Percentiles rank a stretch among this genome's conserved stretches.
phyloP scores from a whole-genome alignment of 2,888 invertebrate species.

The Latrodectus hesperus region DNA sequence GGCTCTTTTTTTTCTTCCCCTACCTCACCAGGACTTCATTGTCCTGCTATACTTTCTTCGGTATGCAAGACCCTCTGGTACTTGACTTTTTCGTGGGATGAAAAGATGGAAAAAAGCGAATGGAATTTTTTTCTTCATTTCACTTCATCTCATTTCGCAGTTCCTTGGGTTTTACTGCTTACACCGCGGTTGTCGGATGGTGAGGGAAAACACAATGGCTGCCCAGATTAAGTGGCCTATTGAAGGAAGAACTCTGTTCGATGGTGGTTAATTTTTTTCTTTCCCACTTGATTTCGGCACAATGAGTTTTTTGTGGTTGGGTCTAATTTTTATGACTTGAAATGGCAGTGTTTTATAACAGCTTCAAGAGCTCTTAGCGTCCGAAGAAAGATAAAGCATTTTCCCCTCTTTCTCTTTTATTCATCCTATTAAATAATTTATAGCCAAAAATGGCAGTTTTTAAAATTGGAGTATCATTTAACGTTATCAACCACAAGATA shows the following conservation, averaged over 20 bases:
- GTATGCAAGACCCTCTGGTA: constrained; percentile 26
- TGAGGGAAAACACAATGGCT: not conserved
- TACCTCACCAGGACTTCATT: not conserved
- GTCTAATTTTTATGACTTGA: not conserved
- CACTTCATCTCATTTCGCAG: not conserved
- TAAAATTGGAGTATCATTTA: too few relatives aligned
- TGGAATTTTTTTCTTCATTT: not conserved
- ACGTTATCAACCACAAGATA: too few relatives aligned
- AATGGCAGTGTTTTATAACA: constrained; percentile 1
- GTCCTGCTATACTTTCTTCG: constrained; percentile 18
- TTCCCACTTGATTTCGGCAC: not conserved
- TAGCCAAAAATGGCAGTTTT: too few relatives aligned
- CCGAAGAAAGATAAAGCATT: not conserved
- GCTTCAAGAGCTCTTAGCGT: not conserved
- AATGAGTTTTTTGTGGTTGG: not conserved
- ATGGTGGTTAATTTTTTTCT: not conserved
- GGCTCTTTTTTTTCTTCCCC: not conserved
- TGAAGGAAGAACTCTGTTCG: not conserved
- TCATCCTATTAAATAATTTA: too few relatives aligned
- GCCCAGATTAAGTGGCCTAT: not conserved
- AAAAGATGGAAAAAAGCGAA: not conserved
- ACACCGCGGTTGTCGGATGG: not conserved
- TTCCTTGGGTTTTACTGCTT: not conserved
- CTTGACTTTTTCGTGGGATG: constrained; percentile 13
- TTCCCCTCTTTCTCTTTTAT: not conserved